Evolutionary conservation across 1,140 invertebrate species (phyloP).

Genomic region (Pinna nobilis): DNA sequence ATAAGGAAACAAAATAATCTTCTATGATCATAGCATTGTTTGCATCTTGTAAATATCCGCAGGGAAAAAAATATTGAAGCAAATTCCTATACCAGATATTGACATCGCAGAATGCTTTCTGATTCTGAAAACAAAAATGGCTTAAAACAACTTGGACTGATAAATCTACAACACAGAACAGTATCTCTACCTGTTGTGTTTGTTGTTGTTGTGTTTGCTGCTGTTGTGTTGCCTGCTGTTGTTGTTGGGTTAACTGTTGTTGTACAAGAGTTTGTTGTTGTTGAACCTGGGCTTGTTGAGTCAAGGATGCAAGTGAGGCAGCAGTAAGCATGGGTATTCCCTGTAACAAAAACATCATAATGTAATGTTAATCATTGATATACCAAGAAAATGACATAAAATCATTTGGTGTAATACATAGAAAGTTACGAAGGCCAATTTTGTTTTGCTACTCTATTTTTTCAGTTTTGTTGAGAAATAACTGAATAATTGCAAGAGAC

Average conservation of each 20-base stretch:
- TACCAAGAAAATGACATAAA: too few species aligned
- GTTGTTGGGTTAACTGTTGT: constrained; percentile 3
- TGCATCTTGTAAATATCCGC: too few species aligned
- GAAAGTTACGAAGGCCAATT: background rate
- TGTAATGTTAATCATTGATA: background rate
- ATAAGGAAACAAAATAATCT: too few species aligned
- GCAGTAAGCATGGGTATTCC: constrained; percentile 46
- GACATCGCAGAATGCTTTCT: too few species aligned
- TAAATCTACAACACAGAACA: too few species aligned
- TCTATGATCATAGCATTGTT: too few species aligned
- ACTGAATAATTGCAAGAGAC: too few species aligned
- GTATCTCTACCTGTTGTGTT: too few species aligned
- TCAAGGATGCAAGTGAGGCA: constrained; percentile 41
- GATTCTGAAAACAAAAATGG: constrained; percentile 1
- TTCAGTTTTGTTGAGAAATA: background rate
- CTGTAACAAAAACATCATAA: constrained; percentile 22
- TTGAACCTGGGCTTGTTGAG: constrained; percentile 33
- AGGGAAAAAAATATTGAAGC: too few species aligned
- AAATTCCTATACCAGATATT: too few species aligned
- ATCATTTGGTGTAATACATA: background rate
- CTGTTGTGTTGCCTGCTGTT: constrained; percentile 19
- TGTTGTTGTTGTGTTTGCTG: constrained; percentile 72
- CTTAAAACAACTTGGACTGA: constrained; percentile 63
- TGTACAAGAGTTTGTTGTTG: constrained; percentile 22
- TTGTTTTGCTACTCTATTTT: background rate